These are phyloP conservation scores for Acronicta psi DNA, from an alignment of 2,888 invertebrate genomes.

Conservation along the genomic window DNA sequence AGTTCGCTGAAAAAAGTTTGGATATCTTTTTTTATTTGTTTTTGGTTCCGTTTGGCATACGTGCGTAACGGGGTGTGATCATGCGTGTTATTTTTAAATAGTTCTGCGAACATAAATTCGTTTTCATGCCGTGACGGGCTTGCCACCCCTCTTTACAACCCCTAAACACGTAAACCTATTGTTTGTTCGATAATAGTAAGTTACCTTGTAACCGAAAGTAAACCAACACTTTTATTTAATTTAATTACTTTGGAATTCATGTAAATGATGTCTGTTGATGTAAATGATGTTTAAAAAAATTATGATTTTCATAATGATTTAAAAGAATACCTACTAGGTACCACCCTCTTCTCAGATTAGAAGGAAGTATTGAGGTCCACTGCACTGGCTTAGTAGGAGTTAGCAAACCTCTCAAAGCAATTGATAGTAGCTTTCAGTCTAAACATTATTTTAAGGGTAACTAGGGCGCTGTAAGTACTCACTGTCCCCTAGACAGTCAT, in stretches of 20 bases:
- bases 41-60: constrained; percentile 73
- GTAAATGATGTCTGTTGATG: too few species aligned
- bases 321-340: too few species aligned
- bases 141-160: constrained; percentile 39
- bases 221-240: constrained; percentile 11
- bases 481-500: too few species aligned
- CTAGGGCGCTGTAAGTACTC: too few species aligned
- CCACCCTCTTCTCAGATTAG: too few species aligned
- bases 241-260: constrained; percentile 6
- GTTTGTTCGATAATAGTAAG: constrained; percentile 28
- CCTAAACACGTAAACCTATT: constrained; percentile 22
- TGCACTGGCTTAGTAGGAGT: too few species aligned
- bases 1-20: constrained; percentile 7
- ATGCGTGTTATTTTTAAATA: constrained; percentile 63
- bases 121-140: constrained; percentile 52
- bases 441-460: too few species aligned
- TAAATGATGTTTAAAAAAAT: too few species aligned
- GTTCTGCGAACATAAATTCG: constrained; percentile 44
- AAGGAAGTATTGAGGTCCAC: too few species aligned
- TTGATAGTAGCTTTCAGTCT: too few species aligned
- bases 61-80: constrained; percentile 57
- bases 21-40: constrained; percentile 18
- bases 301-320: too few species aligned
- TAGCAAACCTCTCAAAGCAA: too few species aligned
- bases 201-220: constrained; percentile 22